Conservation (phyloP, 2,797 vertebrate genomes). For the Lophotriccus pileatus region DNA sequence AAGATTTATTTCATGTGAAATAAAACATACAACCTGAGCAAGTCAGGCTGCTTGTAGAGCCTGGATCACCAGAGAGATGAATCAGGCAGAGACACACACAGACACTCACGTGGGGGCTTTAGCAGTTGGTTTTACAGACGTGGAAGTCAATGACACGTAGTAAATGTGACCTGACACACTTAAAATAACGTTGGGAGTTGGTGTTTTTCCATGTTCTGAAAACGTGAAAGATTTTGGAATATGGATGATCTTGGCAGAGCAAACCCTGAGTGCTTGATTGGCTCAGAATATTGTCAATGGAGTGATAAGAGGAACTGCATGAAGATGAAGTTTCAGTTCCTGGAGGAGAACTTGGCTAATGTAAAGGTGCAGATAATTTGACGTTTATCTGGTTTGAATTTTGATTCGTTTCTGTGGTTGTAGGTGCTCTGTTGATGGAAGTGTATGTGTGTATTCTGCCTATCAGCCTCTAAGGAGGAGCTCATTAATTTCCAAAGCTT, state of each 20-base stretch:
- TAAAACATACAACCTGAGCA: background rate
- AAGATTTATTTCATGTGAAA: background rate
- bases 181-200: background rate
- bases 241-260: background rate
- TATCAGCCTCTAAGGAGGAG: background rate
- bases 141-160: background rate
- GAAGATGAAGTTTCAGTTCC: background rate
- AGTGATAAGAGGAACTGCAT: background rate
- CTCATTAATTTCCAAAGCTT: background rate
- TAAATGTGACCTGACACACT: background rate
- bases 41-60: background rate
- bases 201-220: background rate
- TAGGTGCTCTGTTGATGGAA: background rate
- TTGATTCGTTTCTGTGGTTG: background rate
- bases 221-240: background rate
- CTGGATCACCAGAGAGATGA: background rate
- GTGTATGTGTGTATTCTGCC: accelerated
- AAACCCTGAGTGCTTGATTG: background rate
- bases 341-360: background rate
- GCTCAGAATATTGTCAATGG: background rate
- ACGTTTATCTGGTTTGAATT: background rate
- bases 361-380: background rate
- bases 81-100: background rate
- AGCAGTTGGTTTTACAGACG: background rate
- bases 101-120: background rate